phyloP scores from a whole-genome alignment of 1,140 invertebrate genomes.

The Triops longicaudatus region DNA sequence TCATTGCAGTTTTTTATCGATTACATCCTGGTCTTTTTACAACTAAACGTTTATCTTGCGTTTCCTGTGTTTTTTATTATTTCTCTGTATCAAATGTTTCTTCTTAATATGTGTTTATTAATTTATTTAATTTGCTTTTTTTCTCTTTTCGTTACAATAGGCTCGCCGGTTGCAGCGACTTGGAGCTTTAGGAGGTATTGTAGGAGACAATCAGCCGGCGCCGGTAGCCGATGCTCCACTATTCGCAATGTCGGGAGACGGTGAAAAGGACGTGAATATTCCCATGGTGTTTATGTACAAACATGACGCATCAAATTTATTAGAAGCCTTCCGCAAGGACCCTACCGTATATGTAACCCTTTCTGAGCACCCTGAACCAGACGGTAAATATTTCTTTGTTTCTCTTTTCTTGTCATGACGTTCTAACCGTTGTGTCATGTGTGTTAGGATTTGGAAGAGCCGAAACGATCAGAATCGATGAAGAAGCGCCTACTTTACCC shows the following conservation, averaged over 20 bases:
- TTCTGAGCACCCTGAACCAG: conserved; percentile 37
- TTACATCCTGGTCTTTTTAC: background rate
- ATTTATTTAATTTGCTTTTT: conserved; percentile 21
- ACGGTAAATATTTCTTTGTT: conserved; percentile 19
- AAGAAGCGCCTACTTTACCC: conserved; percentile 36
- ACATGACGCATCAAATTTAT: conserved; percentile 60
- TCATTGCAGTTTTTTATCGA: no score
- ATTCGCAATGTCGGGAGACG: conserved; percentile 95
- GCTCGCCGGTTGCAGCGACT: conserved; percentile 70
- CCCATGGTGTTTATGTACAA: conserved; percentile 84
- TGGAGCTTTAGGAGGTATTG: conserved; percentile 75
- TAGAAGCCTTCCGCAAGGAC: conserved; percentile 46
- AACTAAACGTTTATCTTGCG: no score
- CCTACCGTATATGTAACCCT: conserved; percentile 46
- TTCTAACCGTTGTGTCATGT: background rate
- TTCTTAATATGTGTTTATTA: no score
- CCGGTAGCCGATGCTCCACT: conserved; percentile 62
- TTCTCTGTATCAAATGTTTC: no score
- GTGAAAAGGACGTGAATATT: conserved; percentile 75
- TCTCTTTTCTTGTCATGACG: background rate
- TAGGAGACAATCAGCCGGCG: conserved; percentile 74
- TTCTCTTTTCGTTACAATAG: no score
- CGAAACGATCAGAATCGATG: conserved; percentile 36
- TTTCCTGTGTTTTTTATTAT: no score
- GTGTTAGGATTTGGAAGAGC: background rate